Evolutionary conservation across 2,113 vertebrate genomes (phyloP).

Genomic region (Podilymbus podiceps): DNA sequence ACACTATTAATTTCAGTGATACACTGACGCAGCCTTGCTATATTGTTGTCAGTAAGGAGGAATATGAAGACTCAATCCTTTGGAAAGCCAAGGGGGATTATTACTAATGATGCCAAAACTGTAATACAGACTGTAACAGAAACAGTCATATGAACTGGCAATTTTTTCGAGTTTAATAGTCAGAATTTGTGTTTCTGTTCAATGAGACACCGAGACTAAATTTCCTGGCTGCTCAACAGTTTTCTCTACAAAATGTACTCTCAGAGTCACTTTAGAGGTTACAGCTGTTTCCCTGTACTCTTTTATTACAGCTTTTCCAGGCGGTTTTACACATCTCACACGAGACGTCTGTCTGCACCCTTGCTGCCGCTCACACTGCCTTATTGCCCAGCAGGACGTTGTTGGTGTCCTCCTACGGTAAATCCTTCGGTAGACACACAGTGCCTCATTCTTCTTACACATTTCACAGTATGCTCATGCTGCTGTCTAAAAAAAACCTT

Average conservation of each 20-base stretch:
- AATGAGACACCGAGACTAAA: background rate
- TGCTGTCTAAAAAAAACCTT: background rate
- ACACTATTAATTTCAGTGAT: background rate
- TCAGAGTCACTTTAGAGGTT: constrained; percentile 11
- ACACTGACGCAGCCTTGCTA: background rate
- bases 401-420: background rate
- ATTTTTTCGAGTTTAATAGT: background rate
- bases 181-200: background rate
- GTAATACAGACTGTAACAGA: background rate
- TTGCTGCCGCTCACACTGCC: background rate
- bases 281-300: constrained; percentile 29
- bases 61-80: background rate
- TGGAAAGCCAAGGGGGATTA: background rate
- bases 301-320: constrained; percentile 36
- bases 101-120: background rate
- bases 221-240: background rate
- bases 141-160: background rate
- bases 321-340: background rate
- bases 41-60: background rate
- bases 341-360: background rate
- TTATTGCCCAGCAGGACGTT: background rate
- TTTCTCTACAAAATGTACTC: background rate
- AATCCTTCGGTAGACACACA: background rate
- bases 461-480: background rate
- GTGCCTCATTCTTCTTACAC: background rate